A percentile compares a stretch with the other conserved stretches of the same genome.
These are phyloP conservation scores for Micromys minutus DNA, from an alignment of 2,113 vertebrate genomes.

Conservation along the genomic window DNA sequence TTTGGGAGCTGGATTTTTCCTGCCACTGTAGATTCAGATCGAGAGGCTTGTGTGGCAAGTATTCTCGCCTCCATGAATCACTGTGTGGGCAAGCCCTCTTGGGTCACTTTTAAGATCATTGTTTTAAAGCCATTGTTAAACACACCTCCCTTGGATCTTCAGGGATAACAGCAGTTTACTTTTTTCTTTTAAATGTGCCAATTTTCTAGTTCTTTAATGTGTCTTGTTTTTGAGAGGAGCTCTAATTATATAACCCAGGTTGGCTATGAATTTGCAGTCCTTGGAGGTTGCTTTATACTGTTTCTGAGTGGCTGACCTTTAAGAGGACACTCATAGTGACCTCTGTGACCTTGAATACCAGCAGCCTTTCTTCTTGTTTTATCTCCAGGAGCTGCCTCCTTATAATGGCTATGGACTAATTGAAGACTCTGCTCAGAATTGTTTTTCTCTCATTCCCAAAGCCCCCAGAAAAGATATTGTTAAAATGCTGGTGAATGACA, in stretches of 20 bases:
- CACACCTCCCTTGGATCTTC: neutral
- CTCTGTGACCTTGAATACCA: neutral
- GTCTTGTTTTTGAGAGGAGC: neutral
- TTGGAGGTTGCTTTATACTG: constrained; percentile 11
- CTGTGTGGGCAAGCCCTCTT: neutral
- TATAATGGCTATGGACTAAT: constrained; percentile 95
- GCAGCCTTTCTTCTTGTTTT: constrained; percentile 49
- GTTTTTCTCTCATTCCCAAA: constrained; percentile 90
- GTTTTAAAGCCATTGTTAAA: neutral
- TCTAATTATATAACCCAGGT: neutral
- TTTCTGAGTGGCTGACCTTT: neutral
- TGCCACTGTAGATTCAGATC: neutral
- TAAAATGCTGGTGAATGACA: constrained; percentile 91
- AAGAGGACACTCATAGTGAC: neutral
- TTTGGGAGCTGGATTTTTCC: neutral
- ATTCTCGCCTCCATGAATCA: neutral
- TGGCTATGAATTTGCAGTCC: neutral
- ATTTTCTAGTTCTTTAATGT: neutral
- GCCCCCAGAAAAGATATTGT: constrained; percentile 89
- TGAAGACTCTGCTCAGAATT: constrained; percentile 96
- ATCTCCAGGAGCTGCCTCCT: constrained; percentile 90
- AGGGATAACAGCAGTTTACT: neutral
- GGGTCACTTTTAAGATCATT: neutral
- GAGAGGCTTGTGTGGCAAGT: neutral
- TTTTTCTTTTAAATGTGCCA: neutral